Base-by-base conservation (phyloP, 64 coral and sea anemone genomes). In the Montipora foliosa region DNA sequence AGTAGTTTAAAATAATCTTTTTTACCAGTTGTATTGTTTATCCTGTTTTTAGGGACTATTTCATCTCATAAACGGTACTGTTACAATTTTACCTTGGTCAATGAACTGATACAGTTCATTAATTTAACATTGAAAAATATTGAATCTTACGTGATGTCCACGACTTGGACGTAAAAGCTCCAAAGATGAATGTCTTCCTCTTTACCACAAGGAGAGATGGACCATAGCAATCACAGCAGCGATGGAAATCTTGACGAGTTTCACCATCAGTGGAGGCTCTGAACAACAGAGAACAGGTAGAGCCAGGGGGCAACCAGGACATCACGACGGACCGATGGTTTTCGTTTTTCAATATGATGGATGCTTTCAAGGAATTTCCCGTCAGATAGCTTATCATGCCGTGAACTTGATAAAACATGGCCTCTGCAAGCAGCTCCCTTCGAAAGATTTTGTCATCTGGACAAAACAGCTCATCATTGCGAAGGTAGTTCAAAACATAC, bases 401-500 rank as follows among this genome's bases (percentile, higher is more conserved):
- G 8, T 74, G 44, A 21, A 93, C 25, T 81, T 83, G 92, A 67
- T 94, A 94, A 75, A 94, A 94, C 8, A 83, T 79, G 20, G 86
- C 92, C 44, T 94, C 92, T 53, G 51, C 13, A 13, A 87, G 75
- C 14, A 93, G 52, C 25, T 88, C 84, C 24, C 49, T 21, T 15
- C 4, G 20, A 62, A 88, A 3, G 4, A 45, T 13, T 80, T 58
- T 57, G 15, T 88, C 84, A 5, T 88, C 8, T 1, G 92, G 78
- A 12, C 67, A 89, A 7, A 80, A 46, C 11, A 94, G 77, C 50
- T 76, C 80, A 9, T 86, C 92, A 44, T 86, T 88, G 59, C 92
- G 75, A 5, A 93, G 62, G 16, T 88, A 93, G 53, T 94, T 94
- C 29, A 94, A 62, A 8, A 94, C 81, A 67, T 89, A 94, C 78